These are phyloP conservation scores for Menidia beryllina DNA, from an alignment of 2,113 vertebrate genomes.

Conservation along the genomic window DNA sequence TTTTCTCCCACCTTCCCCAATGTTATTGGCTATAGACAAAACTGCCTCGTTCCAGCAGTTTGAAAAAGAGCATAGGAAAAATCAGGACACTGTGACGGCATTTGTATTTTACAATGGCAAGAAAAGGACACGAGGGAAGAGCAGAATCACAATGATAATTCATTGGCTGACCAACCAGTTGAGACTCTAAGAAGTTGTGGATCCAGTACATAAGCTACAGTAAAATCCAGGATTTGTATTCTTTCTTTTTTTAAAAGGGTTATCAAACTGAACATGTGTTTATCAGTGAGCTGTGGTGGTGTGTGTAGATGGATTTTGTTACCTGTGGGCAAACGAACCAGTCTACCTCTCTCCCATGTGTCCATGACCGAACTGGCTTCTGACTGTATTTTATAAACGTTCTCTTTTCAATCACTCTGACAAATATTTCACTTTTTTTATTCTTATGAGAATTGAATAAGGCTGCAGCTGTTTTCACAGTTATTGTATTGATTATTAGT, in stretches of 20 bases:
- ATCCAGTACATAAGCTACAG: not conserved
- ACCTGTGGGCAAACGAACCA: no score
- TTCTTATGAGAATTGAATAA: not conserved
- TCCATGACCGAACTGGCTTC: not conserved
- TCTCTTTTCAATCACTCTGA: not conserved
- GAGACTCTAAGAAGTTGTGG: not conserved
- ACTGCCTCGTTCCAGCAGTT: slow-evolving; percentile 17
- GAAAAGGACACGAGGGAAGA: slow-evolving; percentile 2
- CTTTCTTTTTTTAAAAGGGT: not conserved
- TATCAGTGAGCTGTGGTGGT: not conserved
- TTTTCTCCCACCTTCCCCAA: slow-evolving; percentile 60
- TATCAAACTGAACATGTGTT: not conserved
- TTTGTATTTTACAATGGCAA: slow-evolving; percentile 33
- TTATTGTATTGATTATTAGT: not conserved
- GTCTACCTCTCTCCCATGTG: not conserved
- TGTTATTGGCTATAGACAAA: slow-evolving; percentile 27
- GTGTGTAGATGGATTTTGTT: not conserved
- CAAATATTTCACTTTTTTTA: not conserved
- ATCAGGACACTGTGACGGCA: slow-evolving; percentile 27
- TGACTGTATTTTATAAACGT: not conserved
- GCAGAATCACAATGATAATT: not conserved
- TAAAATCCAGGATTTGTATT: not conserved
- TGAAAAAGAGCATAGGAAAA: slow-evolving; percentile 38
- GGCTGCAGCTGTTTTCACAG: not conserved
- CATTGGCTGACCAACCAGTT: not conserved